Base-by-base conservation (phyloP, 64 coral and sea anemone genomes). In the Porites australiensis region DNA sequence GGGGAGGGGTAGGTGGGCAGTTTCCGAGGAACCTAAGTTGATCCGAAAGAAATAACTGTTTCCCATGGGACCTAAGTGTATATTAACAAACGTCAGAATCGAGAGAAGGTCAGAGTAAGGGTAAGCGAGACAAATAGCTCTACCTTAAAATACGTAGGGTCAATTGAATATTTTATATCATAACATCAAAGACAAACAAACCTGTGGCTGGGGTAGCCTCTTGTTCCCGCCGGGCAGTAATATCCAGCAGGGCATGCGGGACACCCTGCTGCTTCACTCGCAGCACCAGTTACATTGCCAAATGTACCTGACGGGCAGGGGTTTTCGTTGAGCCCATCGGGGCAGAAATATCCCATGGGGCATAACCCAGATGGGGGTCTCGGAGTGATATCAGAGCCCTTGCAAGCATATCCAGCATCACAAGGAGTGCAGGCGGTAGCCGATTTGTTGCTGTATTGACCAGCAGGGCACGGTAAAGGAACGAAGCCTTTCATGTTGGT, bases 381-480 rank as follows among this genome's bases (percentile, higher is more conserved):
- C 1, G 90, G 91, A 45, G 83, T 88, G 23, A 44, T 99, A 65
- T 91, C 95, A 8, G 88, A 77, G 27, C 93, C 97, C 67, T 88
- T 79, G 22, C 97, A 99, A 53, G 93, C 73, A 72, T 75, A 99
- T 48, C 97, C 97, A 49, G 94, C 37, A 84, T 72, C 74, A 74
- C 98, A 99, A 0, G 57, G 3, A 20, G 74, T 75, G 37, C 98
- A 99, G 2, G 3, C 72, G 18, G 73, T 91, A 13, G 92, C 83
- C 43, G 98, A 99, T 53, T 70, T 77, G 74, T 99, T 99, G 23
- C 98, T 99, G 91, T 96, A 99, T 3, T 57, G 85, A 4, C 98
- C 98, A 72, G 74, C 85, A 57, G 79, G 72, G 75, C 98, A 99
- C 46, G 95, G 95, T 6, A 74, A 44, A 20, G 98, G 98, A 48